Evolutionary conservation across 2,113 vertebrate species (phyloP).

Genomic region (Steatornis caripensis): DNA sequence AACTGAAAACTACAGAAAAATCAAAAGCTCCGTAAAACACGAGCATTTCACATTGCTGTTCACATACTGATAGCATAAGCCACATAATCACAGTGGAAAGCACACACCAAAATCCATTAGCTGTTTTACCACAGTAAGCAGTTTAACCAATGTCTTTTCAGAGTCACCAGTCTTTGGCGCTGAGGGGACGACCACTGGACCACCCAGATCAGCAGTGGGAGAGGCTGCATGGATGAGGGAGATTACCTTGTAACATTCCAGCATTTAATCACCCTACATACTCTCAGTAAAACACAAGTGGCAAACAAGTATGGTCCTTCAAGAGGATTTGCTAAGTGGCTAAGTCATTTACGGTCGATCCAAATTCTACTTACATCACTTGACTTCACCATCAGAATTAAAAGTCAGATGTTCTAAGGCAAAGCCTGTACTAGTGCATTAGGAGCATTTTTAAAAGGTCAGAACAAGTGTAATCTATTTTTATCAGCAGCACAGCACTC

Average conservation of each 20-base stretch:
- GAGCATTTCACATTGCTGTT: background rate
- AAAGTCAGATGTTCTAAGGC: slow-evolving; percentile 43
- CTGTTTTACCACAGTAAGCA: background rate
- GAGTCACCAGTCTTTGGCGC: background rate
- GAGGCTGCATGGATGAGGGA: background rate
- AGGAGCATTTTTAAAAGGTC: slow-evolving; percentile 41
- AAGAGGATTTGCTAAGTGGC: slow-evolving; percentile 44
- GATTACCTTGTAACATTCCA: background rate
- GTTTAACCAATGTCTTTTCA: background rate
- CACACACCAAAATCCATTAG: background rate
- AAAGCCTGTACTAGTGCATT: slow-evolving; percentile 53
- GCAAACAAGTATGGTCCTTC: background rate
- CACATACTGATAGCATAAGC: background rate
- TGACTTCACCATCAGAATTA: slow-evolving; percentile 58
- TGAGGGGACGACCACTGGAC: background rate
- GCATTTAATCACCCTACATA: background rate
- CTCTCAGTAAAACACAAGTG: background rate
- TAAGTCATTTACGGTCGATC: slow-evolving; percentile 28
- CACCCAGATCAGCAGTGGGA: background rate
- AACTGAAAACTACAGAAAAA: slow-evolving; percentile 74
- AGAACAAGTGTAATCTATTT: slow-evolving; percentile 16
- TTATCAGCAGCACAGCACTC: background rate
- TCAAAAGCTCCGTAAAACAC: background rate
- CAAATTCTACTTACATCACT: slow-evolving; percentile 37
- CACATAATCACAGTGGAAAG: background rate